These are phyloP conservation scores for Nasua narica DNA, from an alignment of 2,797 vertebrate genomes.

Conservation along the genomic window DNA sequence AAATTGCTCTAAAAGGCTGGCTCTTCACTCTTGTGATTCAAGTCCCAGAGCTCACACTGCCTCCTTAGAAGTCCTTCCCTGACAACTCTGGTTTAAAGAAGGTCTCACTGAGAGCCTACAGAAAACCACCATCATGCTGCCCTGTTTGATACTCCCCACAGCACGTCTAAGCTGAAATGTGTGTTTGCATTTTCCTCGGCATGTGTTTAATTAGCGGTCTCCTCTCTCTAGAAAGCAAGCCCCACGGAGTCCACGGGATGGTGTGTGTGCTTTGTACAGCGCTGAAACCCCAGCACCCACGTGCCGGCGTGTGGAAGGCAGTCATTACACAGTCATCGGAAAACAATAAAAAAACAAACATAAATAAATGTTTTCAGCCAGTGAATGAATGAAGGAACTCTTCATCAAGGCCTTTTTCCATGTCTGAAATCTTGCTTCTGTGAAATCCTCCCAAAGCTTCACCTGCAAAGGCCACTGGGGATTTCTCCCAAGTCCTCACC, in stretches of 20 bases:
- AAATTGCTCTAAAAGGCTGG: neutral
- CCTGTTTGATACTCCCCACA: neutral
- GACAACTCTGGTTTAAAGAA: neutral
- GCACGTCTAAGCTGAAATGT: neutral
- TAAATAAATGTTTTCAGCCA: neutral
- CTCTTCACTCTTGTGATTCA: neutral
- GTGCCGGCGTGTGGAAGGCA: neutral
- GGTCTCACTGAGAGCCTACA: neutral
- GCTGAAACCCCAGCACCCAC: neutral
- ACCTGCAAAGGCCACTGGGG: neutral
- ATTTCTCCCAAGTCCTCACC: neutral
- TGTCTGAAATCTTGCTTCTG: neutral
- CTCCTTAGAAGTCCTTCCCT: neutral
- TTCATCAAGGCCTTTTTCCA: neutral
- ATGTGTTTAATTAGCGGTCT: neutral
- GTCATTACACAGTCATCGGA: neutral
- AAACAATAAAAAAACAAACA: neutral
- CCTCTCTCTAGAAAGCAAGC: neutral
- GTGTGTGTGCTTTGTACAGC: neutral
- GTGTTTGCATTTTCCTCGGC: neutral
- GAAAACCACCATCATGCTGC: rapidly evolving
- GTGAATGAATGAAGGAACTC: neutral
- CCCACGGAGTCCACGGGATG: rapidly evolving
- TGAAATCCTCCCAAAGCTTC: neutral
- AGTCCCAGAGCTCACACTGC: neutral